Conservation (phyloP, 2,888 invertebrate species). For the Cheilosia soror region DNA sequence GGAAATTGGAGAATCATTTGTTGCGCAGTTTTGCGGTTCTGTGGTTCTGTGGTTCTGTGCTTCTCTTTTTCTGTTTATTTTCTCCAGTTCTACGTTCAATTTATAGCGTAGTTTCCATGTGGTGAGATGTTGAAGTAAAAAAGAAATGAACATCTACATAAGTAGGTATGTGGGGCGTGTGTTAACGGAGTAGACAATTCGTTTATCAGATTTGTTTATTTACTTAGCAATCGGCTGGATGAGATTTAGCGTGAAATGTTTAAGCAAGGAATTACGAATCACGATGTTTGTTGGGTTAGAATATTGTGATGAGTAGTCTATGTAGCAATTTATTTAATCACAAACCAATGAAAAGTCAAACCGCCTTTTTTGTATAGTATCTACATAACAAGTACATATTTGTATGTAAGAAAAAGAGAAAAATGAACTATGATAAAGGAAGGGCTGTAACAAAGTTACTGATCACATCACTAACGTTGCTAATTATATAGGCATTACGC, state of each 20-base stretch:
- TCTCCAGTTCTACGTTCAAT: constrained; percentile 9
- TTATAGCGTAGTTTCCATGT: constrained; percentile 24
- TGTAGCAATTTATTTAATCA: not conserved
- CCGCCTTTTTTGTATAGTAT: too few relatives aligned
- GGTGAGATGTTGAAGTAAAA: not conserved
- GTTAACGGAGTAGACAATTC: constrained; percentile 10
- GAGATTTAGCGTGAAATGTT: not conserved
- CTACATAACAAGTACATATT: too few relatives aligned
- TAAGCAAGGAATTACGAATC: not conserved
- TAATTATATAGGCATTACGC: too few relatives aligned
- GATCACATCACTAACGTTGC: too few relatives aligned
- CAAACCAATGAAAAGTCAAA: not conserved
- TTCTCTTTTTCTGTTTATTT: constrained; percentile 22
- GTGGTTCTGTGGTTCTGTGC: not conserved
- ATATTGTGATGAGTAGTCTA: not conserved
- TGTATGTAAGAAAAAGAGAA: too few relatives aligned
- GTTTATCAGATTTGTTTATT: constrained; percentile 26
- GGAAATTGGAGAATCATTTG: constrained; percentile 20
- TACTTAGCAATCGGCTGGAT: constrained; percentile 2
- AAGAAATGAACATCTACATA: not conserved
- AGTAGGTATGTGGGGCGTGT: constrained; percentile 5
- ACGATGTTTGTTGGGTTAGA: not conserved
- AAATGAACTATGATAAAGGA: too few relatives aligned
- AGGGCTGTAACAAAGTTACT: too few relatives aligned
- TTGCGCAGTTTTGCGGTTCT: constrained; percentile 26